Base-by-base conservation (phyloP, 1,140 invertebrate species). In the Chironomus striatipennis region DNA sequence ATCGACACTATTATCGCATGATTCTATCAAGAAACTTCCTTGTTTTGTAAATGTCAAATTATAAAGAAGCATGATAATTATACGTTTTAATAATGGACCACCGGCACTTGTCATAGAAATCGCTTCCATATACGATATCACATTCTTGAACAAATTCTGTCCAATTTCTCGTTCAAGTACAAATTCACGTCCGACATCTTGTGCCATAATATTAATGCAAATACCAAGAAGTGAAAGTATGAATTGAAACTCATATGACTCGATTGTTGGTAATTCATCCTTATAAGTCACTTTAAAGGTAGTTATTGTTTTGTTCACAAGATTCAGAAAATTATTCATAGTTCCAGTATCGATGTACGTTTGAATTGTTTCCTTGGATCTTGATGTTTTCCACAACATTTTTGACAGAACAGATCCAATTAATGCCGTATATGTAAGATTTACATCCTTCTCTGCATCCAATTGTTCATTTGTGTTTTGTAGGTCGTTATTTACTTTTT, bases 371-470 rank as follows among this genome's bases (percentile, higher is more conserved):
- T 18, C 65, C 10, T 70, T 0, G 2, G 17, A 9, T 70, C 20
- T 70, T 18, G 17, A 70, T 18, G 65, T 20, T 70, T 70, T 70
- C 65, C 65, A 70, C 10, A 70, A 21, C 65, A 70, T 70, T 70
- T 18, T 70, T 20, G 17, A 15, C 0, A 70, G 18, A 70, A 18
- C 18, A 1, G 17, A 7, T 70, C 65, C 65, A 15, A 70, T 70
- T 10, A 17, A 17, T 18, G 65, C 65, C 5, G n/a, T 70, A 12
- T 70, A 70, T 18, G 65, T 70, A 15, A 34, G 24, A 34, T 5
- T 34, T 34, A 34, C 1, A 2, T 1, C 5, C 1, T 34, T 34
- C 5, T 34, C 24, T 5, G 1, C 24, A 34, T 34, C 5, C 5
- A 34, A 34, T 34, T 34, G 24, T 1, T 34, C 24, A 34, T 34